These are phyloP conservation scores for Torymus tubicola DNA, from an alignment of 2,888 invertebrate genomes.

Conservation along the genomic window DNA sequence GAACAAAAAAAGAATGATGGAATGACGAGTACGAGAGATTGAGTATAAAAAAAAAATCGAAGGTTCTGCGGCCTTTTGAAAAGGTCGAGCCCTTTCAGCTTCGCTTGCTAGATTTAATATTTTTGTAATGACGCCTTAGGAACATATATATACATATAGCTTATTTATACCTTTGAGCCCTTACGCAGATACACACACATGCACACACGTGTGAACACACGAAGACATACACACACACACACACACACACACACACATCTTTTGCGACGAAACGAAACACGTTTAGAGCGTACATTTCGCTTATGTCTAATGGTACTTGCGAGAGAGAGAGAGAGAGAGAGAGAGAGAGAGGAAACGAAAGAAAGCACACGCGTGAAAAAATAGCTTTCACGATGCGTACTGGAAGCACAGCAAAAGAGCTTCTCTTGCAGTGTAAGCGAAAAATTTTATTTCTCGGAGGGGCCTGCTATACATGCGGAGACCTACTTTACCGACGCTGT, in stretches of 20 bases:
- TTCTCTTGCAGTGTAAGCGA: constrained; percentile 23
- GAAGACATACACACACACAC: too few species aligned
- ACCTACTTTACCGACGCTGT: constrained; percentile 23
- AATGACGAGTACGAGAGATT: constrained; percentile 6
- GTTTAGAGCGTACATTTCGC: constrained; percentile 31
- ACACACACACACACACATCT: constrained; percentile 14
- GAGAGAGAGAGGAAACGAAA: too few species aligned
- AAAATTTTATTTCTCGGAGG: neutral
- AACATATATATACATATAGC: constrained; percentile 64
- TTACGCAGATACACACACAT: constrained; percentile 1
- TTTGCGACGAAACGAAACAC: constrained; percentile 44
- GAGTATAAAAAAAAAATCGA: constrained; percentile 32
- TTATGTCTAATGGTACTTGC: constrained; percentile 21
- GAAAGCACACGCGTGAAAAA: neutral
- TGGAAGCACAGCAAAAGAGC: constrained; percentile 9
- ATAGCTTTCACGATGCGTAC: constrained; percentile 13
- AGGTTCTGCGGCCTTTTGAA: constrained; percentile 54
- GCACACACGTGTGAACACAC: too few species aligned
- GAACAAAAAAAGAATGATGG: constrained; percentile 10
- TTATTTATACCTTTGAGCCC: constrained; percentile 69
- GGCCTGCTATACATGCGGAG: neutral
- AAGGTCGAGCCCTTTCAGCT: constrained; percentile 64
- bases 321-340: neutral
- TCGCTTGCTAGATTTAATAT: constrained; percentile 76
- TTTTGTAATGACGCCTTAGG: constrained; percentile 74